Evolutionary conservation across 2,888 invertebrate species (phyloP), one percentile per base, ranked within the genome.

Genomic region (Julus scandinavius): DNA sequence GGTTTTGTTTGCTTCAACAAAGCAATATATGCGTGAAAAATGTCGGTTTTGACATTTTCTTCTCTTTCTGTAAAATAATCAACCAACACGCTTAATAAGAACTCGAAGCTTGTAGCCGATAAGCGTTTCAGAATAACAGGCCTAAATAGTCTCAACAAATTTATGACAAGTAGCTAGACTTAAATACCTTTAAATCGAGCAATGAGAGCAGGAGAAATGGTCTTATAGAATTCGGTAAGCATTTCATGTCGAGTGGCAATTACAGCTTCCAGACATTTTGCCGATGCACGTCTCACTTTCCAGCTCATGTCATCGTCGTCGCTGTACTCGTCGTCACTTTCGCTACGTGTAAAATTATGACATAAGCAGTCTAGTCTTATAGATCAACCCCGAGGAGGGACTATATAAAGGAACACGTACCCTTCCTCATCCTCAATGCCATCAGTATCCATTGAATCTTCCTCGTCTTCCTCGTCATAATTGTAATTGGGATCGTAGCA

Each of bases 301-400:
- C 99, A 99, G 89, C 98, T 98, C 97, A 99, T 98, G 92, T 99
- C 99, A 92, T 99, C 99, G 92, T 99, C 99, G 92, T 99, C 99
- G 86, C 98, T 98, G 92, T 99, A 99, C 91, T 99, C 99, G 91
- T 98, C 97, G 90, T 97, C 97, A 90, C 92, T 91, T 90, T 95
- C 95, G 45, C 90, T 92, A 89, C 38, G 84, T 29, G 29, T 20
- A 89, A 85, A 50, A 49, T 50, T 40, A 85, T 49, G 2, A 86
- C 20, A n/a, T 86, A 5, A 49, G 15, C 17, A 45, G 20, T 45
- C 6, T 13, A 86, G n/a, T 1, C 50, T 11, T 2, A 17, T 17
- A 45, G 45, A 45, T 20, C 1, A 2, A n/a, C 15, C n/a, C 15
- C 17, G 17, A n/a, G 58, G 20, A 49, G 50, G 20, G 54, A 29